Percentiles rank a stretch among this genome's conserved stretches.
Evolutionary conservation across 2,888 invertebrate genomes (phyloP).

Genomic region (Pegoplata infirma): DNA sequence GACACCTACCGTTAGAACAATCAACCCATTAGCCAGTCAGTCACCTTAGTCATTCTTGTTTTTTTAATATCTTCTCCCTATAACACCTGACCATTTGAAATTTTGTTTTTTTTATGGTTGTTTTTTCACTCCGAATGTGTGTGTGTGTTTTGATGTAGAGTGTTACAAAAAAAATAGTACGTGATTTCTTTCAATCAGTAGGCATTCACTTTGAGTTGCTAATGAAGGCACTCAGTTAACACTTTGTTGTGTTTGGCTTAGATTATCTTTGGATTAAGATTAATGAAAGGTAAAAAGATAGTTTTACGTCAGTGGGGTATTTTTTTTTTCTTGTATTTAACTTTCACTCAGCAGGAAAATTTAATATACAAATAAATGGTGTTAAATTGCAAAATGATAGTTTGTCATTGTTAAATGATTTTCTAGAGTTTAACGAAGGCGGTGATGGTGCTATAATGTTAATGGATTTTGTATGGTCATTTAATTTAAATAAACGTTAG

Average conservation of each 20-base stretch:
- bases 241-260: conserved; percentile 42
- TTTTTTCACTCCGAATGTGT: neutral
- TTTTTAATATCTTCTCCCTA: neutral
- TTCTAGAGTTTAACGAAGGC: neutral
- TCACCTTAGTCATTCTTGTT: neutral
- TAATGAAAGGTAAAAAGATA: conserved; percentile 50
- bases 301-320: conserved; percentile 12
- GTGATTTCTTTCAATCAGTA: conserved; percentile 61
- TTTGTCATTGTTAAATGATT: conserved; percentile 37
- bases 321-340: conserved; percentile 7
- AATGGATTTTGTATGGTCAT: conserved; percentile 17
- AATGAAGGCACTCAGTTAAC: conserved; percentile 56
- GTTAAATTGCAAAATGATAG: conserved; percentile 41
- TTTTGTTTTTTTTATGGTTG: neutral
- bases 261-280: conserved; percentile 61
- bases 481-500: no score
- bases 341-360: neutral
- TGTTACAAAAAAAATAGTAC: conserved; percentile 41
- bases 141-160: neutral
- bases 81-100: neutral
- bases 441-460: no score
- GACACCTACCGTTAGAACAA: neutral
- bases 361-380: conserved; percentile 30
- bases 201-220: conserved; percentile 51
- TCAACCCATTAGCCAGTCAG: conserved; percentile 10